Evolutionary conservation across 2,888 invertebrate genomes (phyloP).

Genomic region (Rhodophaea formosa): DNA sequence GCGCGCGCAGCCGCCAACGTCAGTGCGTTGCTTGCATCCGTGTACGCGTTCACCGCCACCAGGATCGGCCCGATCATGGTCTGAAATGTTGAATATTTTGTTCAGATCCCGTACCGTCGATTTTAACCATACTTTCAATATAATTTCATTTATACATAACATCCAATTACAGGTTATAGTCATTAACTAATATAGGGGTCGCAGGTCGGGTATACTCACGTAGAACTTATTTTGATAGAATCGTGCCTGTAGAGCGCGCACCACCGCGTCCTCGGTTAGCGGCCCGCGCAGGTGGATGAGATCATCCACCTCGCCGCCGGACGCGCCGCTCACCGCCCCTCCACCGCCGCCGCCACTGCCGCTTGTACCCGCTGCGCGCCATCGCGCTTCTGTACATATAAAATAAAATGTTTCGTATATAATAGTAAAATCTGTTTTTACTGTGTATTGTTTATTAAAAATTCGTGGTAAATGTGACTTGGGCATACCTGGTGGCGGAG

Average conservation of each 20-base stretch:
- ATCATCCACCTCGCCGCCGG: constrained; percentile 87
- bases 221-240: constrained; percentile 93
- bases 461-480: too few relatives aligned
- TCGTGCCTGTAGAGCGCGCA: constrained; percentile 93
- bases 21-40: constrained; percentile 92
- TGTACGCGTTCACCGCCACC: constrained; percentile 93
- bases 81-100: constrained; percentile 83
- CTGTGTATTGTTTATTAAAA: too few relatives aligned
- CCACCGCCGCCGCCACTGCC: constrained; percentile 37
- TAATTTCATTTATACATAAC: too few relatives aligned
- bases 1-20: constrained; percentile 89
- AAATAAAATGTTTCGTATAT: neutral
- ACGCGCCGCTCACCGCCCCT: constrained; percentile 39
- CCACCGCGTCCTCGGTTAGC: constrained; percentile 95
- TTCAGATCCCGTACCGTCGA: too few relatives aligned
- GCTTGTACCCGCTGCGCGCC: constrained; percentile 41
- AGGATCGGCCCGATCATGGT: constrained; percentile 96
- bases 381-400: constrained; percentile 48
- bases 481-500: constrained; percentile 46
- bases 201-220: constrained; percentile 84
- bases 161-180: too few relatives aligned
- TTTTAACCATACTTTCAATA: too few relatives aligned
- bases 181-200: too few relatives aligned
- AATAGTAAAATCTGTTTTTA: too few relatives aligned
- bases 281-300: constrained; percentile 95